A percentile compares a stretch with the other conserved stretches of the same genome.
Evolutionary conservation across 2,888 invertebrate species (phyloP).

Genomic region (Chydorus sphaericus): DNA sequence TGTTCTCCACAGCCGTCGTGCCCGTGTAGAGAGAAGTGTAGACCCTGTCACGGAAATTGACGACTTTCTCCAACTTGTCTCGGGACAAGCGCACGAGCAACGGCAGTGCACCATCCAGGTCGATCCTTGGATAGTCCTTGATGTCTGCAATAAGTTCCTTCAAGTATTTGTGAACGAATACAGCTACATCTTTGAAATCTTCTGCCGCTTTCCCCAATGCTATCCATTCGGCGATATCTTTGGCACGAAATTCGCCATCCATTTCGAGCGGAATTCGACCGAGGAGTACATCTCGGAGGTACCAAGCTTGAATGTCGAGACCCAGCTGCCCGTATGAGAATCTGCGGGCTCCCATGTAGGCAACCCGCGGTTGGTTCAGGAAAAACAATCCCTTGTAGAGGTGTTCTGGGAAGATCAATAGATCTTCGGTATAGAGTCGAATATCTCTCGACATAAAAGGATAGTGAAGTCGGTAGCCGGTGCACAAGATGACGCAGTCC

Average conservation of each 20-base stretch:
- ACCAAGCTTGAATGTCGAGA: neutral
- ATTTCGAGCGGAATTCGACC: neutral
- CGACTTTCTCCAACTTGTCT: neutral
- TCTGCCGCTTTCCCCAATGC: neutral
- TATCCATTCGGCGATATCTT: neutral
- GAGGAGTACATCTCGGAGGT: neutral
- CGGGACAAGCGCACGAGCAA: neutral
- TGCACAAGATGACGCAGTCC: neutral
- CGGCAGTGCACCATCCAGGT: neutral
- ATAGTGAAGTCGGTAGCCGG: neutral
- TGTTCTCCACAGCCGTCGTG: neutral
- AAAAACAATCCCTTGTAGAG: neutral
- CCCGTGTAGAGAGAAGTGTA: neutral
- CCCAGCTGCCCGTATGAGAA: neutral
- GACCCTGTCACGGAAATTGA: neutral
- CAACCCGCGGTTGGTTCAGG: neutral
- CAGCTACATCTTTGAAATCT: neutral
- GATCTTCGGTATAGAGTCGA: neutral
- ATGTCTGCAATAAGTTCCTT: neutral
- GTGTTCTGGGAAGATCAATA: neutral
- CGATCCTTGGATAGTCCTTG: neutral
- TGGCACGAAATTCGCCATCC: neutral
- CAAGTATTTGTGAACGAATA: neutral
- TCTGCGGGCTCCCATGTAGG: neutral
- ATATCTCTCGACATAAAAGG: neutral